Conservation (phyloP, 2,797 vertebrate species). For the Eleutherodactylus coqui region DNA sequence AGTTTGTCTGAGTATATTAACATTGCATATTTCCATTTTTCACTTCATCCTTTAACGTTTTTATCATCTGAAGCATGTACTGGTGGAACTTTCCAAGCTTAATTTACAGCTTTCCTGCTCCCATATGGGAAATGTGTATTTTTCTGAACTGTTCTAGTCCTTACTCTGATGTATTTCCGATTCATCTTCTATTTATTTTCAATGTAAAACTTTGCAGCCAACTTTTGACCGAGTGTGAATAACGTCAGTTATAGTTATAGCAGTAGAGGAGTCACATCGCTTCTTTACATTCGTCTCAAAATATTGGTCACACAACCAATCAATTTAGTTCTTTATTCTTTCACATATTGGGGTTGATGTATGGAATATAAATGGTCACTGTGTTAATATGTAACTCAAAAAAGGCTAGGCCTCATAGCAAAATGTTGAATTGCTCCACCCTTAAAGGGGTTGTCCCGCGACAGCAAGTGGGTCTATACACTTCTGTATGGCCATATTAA, state of each 20-base stretch:
- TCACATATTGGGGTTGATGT: not conserved
- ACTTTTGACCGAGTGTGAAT: not conserved
- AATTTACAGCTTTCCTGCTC: not conserved
- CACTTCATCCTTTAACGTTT: slow-evolving; percentile 2
- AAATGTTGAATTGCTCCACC: too few relatives aligned
- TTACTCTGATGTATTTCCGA: not conserved
- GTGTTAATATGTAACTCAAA: too few relatives aligned
- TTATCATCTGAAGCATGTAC: slow-evolving; percentile 10
- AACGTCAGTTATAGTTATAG: not conserved
- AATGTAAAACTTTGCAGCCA: not conserved
- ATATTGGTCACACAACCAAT: not conserved
- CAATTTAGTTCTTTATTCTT: too few relatives aligned
- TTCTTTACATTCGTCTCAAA: not conserved
- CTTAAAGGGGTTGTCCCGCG: too few relatives aligned
- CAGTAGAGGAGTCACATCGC: not conserved
- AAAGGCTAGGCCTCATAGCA: too few relatives aligned
- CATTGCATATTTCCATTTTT: slow-evolving; percentile 25
- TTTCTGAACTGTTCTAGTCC: not conserved
- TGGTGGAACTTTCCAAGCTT: not conserved
- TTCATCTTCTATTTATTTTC: not conserved
- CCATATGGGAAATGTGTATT: not conserved
- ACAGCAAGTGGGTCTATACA: too few relatives aligned
- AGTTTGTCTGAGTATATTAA: slow-evolving; percentile 17
- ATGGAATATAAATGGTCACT: not conserved
- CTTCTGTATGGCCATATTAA: too few relatives aligned